phyloP scores from a whole-genome alignment of 2,113 vertebrate species.

The Antechinus flavipes region DNA sequence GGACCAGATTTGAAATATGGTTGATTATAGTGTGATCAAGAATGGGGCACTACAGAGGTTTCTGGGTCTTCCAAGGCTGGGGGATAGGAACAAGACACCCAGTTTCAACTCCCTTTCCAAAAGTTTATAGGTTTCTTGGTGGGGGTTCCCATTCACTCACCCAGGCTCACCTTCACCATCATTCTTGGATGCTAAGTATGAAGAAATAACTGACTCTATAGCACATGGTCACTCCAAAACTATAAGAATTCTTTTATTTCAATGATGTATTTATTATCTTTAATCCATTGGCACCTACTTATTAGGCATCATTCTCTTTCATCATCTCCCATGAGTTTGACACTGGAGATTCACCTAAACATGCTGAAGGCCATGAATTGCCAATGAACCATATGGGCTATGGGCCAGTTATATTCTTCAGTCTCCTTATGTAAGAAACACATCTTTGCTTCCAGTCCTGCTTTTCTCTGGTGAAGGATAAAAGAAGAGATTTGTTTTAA shows the following conservation, averaged over 20 bases:
- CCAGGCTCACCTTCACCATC: neutral
- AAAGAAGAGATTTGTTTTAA: neutral
- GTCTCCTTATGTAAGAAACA: neutral
- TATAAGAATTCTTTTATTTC: neutral
- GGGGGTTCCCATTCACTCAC: neutral
- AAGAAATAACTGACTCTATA: neutral
- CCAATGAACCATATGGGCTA: neutral
- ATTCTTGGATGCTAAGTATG: neutral
- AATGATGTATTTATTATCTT: neutral
- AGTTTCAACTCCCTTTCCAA: neutral
- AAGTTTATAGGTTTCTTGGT: neutral
- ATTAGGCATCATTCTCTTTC: neutral
- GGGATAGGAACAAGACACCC: neutral
- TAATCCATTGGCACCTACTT: neutral
- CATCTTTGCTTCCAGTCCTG: neutral
- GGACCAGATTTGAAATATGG: neutral
- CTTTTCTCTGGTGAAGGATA: neutral
- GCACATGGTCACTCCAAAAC: neutral
- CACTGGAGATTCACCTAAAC: neutral
- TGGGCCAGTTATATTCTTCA: neutral
- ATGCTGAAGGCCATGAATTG: neutral
- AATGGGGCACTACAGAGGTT: neutral
- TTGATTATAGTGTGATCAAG: neutral
- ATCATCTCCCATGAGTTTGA: neutral
- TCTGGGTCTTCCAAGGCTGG: neutral